A percentile compares a stretch with the other conserved stretches of the same genome.
Evolutionary conservation across 2,113 vertebrate genomes (phyloP).

Genomic region (Microtus richardsoni): DNA sequence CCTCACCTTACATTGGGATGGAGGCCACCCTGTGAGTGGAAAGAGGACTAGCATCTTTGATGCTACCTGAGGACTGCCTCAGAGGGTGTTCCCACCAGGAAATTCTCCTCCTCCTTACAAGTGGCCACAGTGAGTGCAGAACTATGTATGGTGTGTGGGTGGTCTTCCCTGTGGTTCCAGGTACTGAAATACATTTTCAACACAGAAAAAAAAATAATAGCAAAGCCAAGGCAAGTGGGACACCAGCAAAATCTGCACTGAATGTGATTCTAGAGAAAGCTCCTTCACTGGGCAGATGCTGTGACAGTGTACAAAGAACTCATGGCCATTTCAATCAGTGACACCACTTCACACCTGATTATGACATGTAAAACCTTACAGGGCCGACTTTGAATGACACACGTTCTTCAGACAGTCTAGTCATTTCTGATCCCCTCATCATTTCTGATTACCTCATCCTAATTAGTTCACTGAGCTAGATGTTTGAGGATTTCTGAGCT

Average conservation of each 20-base stretch:
- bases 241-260: constrained; percentile 38
- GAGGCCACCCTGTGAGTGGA: not conserved
- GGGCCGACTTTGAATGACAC: not conserved
- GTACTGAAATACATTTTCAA: constrained; percentile 31
- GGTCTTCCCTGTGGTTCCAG: constrained; percentile 39
- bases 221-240: not conserved
- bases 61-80: not conserved
- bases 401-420: not conserved
- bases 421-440: constrained; percentile 32
- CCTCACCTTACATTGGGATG: not conserved
- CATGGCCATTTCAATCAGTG: constrained; percentile 11
- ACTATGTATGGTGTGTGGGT: constrained; percentile 1
- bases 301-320: not conserved
- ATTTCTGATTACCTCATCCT: constrained; percentile 27
- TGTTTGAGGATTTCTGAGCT: constrained; percentile 40
- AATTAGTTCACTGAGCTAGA: not conserved
- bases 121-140: not conserved
- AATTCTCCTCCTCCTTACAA: not conserved
- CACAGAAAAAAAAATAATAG: not conserved
- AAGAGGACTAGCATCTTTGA: not conserved
- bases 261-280: constrained; percentile 26
- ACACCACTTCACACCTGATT: not conserved
- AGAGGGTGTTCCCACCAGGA: not conserved
- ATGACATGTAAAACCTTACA: not conserved
- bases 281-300: not conserved